Evolutionary conservation across 2,113 vertebrate genomes (phyloP).

Genomic region (Hippocampus abdominalis): DNA sequence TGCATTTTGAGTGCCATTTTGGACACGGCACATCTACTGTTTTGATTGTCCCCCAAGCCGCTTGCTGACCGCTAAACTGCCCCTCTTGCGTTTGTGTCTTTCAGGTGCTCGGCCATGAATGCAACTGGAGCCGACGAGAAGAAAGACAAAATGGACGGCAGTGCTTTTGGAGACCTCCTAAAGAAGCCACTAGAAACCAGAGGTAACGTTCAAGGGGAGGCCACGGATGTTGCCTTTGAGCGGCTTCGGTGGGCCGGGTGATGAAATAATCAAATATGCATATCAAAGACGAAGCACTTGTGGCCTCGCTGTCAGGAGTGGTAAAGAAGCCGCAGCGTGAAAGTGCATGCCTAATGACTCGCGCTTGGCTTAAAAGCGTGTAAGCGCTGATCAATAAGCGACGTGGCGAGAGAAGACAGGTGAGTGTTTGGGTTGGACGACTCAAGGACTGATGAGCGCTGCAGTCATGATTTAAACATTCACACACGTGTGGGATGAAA

Average conservation of each 20-base stretch:
- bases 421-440: conserved; percentile 57
- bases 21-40: too few species aligned
- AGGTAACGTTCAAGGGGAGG: conserved; percentile 71
- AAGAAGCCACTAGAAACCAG: conserved; percentile 77
- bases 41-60: not conserved
- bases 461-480: conserved; percentile 56
- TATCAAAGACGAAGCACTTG: conserved; percentile 47
- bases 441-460: conserved; percentile 35
- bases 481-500: conserved; percentile 67
- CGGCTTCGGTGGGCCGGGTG: conserved; percentile 9
- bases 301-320: conserved; percentile 54
- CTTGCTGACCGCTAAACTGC: not conserved
- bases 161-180: conserved; percentile 73
- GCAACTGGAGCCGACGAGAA: conserved; percentile 75
- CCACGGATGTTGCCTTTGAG: conserved; percentile 9
- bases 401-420: conserved; percentile 32
- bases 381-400: conserved; percentile 38
- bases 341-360: conserved; percentile 43
- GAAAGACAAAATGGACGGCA: conserved; percentile 82
- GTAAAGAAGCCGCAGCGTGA: conserved; percentile 21
- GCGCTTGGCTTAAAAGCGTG: conserved; percentile 11
- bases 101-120: conserved; percentile 79
- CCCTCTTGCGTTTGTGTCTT: conserved; percentile 17
- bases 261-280: conserved; percentile 55
- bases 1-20: too few species aligned